Evolutionary conservation across 92 coral and sea anemone species (phyloP), one percentile per base, ranked within the genome.

Genomic region (Hydrozoanthus gracilis): DNA sequence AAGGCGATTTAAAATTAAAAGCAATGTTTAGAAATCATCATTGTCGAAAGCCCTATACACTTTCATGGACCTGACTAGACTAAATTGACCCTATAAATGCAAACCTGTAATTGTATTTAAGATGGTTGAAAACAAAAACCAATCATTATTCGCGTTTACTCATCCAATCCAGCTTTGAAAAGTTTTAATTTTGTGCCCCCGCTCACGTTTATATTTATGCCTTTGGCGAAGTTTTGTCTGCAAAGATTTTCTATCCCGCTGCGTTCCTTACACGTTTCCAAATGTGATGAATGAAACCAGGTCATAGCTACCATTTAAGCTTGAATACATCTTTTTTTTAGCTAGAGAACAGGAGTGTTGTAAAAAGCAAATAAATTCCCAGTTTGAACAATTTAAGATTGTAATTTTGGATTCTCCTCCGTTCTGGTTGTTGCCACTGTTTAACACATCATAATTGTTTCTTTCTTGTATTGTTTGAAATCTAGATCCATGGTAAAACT

Each of bases 11-110:
- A 48, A 52, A 51, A 65, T 48, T 47, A 49, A 65, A 62, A 48
- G 82, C 27, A 65, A 16, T 80, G 85, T 80, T 79, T 80, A 80
- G 72, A 60, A 80, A 80, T 65, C 66, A 49, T 80, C 85, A 65
- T 80, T 80, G 85, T 80, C 48, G 18, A 14, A 58, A 48, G 17
- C 48, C 62, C 46, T 80, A 80, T 64, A 80, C 85, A 80, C 54
- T 79, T 7, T 47, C 47, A 48, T 80, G 64, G 66, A 48, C 39
- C 11, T 65, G 66, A 80, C 72, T 7, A 13, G 16, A 45, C 6
- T 44, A 11, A 49, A 8, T 45, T 4, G 2, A 39, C 47, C 10
- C 12, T 49, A 11, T 5, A 18, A 3, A 10, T 15, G n/a, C 5
- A 50, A 54, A 10, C 11, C 35, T 14, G 2, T 6, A 14, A 44